These are phyloP conservation scores for Myiotriccus ornatus DNA, from an alignment of 2,797 vertebrate genomes.

Conservation along the genomic window DNA sequence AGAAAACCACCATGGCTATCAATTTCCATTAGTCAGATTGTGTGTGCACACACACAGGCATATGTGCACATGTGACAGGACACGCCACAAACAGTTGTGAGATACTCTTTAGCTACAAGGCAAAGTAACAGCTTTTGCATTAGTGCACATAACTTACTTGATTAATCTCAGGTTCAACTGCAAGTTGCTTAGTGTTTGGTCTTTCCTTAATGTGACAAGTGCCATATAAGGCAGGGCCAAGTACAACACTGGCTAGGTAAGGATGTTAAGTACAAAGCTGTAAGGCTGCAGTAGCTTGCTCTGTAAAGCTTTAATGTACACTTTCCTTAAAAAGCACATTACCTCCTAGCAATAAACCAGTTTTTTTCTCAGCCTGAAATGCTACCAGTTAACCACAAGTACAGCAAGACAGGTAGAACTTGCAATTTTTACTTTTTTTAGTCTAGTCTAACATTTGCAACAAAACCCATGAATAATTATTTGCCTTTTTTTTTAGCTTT, in stretches of 20 bases:
- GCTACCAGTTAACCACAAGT: not conserved
- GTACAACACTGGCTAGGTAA: not conserved
- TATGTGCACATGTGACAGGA: accelerated
- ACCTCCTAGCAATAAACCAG: not conserved
- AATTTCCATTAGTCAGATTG: not conserved
- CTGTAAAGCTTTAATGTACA: not conserved
- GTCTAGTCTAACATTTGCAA: not conserved
- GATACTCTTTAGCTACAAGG: not conserved
- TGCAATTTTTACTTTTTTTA: not conserved
- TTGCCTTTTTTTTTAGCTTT: not conserved
- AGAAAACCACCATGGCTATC: accelerated
- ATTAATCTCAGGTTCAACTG: not conserved
- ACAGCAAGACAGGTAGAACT: not conserved
- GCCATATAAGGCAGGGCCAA: not conserved
- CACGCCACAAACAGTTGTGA: not conserved
- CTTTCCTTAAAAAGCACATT: not conserved
- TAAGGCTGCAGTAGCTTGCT: not conserved
- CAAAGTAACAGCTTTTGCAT: not conserved
- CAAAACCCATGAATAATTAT: not conserved
- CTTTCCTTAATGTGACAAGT: not conserved
- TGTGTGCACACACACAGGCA: accelerated
- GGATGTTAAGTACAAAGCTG: not conserved
- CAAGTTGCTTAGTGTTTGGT: not conserved
- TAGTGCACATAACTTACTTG: not conserved
- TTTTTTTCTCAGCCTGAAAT: not conserved